These are phyloP conservation scores for Leptocoma aspasia DNA, from an alignment of 2,113 vertebrate species.

Conservation along the genomic window DNA sequence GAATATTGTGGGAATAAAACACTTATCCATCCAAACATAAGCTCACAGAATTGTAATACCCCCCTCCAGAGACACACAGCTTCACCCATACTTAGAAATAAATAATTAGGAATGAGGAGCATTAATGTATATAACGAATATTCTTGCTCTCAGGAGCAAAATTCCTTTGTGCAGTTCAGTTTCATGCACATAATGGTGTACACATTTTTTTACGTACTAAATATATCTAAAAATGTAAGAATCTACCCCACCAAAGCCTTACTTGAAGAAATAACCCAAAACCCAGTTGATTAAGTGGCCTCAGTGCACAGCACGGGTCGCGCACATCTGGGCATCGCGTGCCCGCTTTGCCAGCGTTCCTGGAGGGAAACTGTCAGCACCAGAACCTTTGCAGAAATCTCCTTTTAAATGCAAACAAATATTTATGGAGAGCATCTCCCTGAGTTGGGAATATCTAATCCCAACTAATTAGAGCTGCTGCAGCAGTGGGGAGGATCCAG, in stretches of 20 bases:
- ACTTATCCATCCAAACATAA: background rate
- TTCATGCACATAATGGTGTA: background rate
- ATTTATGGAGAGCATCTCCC: background rate
- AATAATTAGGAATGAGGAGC: background rate
- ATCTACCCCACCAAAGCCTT: background rate
- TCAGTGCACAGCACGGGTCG: fast-evolving
- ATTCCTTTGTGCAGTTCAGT: background rate
- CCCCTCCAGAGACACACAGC: background rate
- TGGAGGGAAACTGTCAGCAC: background rate
- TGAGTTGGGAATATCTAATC: background rate
- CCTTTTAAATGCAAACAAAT: background rate
- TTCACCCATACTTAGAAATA: background rate
- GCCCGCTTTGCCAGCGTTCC: fast-evolving
- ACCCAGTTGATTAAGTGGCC: background rate
- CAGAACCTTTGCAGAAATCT: background rate
- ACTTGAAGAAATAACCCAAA: background rate
- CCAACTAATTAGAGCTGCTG: background rate
- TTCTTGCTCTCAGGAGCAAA: background rate
- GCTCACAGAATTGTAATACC: background rate
- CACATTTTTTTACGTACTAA: fast-evolving
- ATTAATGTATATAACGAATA: background rate
- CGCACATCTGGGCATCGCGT: fast-evolving
- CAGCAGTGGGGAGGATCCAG: fast-evolving
- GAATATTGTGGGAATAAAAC: background rate
- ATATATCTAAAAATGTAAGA: background rate